phyloP scores from a whole-genome alignment of 2,113 vertebrate species.

The Rhinogobius similis region DNA sequence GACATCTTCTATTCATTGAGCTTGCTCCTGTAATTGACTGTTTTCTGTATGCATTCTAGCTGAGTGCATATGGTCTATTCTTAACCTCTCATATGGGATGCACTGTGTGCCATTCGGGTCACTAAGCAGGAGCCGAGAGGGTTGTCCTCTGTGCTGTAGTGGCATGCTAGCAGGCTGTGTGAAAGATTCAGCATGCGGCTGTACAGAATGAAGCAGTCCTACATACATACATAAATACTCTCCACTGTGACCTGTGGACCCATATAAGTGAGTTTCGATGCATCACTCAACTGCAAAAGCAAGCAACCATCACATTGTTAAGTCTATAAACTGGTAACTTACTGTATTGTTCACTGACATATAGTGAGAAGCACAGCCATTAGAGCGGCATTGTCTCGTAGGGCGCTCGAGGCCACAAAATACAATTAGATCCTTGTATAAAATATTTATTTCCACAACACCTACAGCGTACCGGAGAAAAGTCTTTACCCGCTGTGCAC shows the following conservation, averaged over 20 bases:
- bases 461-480: conserved; percentile 61
- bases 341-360: conserved; percentile 12
- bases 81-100: conserved; percentile 29
- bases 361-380: conserved; percentile 52
- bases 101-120: conserved; percentile 37
- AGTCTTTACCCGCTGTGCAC: conserved; percentile 52
- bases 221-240: conserved; percentile 9
- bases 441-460: conserved; percentile 78
- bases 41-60: neutral
- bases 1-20: neutral
- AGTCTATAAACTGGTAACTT: conserved; percentile 26
- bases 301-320: conserved; percentile 6
- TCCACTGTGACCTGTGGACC: conserved; percentile 16
- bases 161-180: conserved; percentile 12
- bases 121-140: conserved; percentile 37
- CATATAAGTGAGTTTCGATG: conserved; percentile 3
- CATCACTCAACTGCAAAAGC: conserved; percentile 20
- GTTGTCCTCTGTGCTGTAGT: conserved; percentile 25
- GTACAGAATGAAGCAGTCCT: conserved; percentile 23
- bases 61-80: conserved; percentile 32
- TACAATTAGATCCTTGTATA: conserved; percentile 72
- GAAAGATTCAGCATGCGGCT: conserved; percentile 17
- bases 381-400: conserved; percentile 67
- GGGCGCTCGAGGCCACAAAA: conserved; percentile 74
- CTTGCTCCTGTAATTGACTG: conserved; percentile 3